Evolutionary conservation across 2,888 invertebrate genomes (phyloP).

Genomic region (Piscicola geometra): DNA sequence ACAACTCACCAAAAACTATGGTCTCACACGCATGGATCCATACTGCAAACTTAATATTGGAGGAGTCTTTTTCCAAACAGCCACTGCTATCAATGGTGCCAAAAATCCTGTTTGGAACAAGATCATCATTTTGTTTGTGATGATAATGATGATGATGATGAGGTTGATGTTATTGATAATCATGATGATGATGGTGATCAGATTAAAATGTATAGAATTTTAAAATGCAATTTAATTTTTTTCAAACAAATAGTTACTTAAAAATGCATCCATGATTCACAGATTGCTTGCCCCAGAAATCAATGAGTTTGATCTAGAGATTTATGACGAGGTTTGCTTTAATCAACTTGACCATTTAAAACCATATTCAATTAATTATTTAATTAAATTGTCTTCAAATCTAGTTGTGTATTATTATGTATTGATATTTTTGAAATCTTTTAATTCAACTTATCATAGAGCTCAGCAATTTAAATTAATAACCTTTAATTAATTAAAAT

Average conservation of each 20-base stretch:
- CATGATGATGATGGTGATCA: no score
- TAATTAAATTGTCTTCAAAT: no score
- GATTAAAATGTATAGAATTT: no score
- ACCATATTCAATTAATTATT: no score
- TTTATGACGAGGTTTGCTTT: slow-evolving; percentile 86
- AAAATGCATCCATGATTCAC: slow-evolving; percentile 41
- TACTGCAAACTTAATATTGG: slow-evolving; percentile 87
- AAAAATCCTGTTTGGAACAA: slow-evolving; percentile 94
- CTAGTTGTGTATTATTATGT: no score
- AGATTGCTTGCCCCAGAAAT: slow-evolving; percentile 83
- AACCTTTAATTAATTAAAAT: no score
- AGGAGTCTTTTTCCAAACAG: slow-evolving; percentile 90
- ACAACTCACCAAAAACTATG: slow-evolving; percentile 81
- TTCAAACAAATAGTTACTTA: background rate
- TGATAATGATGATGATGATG: background rate
- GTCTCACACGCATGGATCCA: slow-evolving; percentile 90
- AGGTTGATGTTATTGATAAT: no score
- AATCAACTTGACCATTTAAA: no score
- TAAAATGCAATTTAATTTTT: slow-evolving; percentile 30
- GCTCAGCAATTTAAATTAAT: no score
- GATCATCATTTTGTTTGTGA: slow-evolving; percentile 76
- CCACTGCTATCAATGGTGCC: slow-evolving; percentile 87
- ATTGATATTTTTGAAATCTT: no score
- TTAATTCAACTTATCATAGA: no score
- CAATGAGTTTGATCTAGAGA: slow-evolving; percentile 81